Percentiles rank a stretch among this genome's conserved stretches.
phyloP scores from a whole-genome alignment of 1,140 invertebrate species.

The Oryzaephilus surinamensis region DNA sequence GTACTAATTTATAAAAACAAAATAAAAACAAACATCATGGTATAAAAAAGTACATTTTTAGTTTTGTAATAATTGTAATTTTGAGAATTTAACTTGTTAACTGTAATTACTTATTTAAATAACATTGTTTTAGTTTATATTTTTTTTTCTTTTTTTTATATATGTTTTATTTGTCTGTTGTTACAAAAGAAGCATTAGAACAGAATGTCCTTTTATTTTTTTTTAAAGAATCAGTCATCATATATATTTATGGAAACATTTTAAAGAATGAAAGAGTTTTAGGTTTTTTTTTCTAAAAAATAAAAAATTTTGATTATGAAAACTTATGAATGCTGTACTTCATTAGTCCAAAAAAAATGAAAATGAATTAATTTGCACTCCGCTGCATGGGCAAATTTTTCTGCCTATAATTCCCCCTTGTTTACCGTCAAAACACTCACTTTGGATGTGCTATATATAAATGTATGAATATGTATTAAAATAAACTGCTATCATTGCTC shows the following conservation, averaged over 20 bases:
- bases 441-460: constrained; percentile 41
- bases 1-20: constrained; percentile 7
- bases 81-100: constrained; percentile 37
- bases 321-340: constrained; percentile 11
- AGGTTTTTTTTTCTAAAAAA: constrained; percentile 16
- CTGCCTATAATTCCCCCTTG: constrained; percentile 25
- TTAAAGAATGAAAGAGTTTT: too few species aligned
- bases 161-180: constrained; percentile 32
- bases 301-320: constrained; percentile 20
- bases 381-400: constrained; percentile 28
- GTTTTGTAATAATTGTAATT: too few species aligned
- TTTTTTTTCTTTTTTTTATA: too few species aligned
- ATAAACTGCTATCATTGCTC: constrained; percentile 39
- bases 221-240: too few species aligned
- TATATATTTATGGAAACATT: too few species aligned
- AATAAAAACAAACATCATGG: not conserved
- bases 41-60: too few species aligned
- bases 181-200: too few species aligned
- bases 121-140: constrained; percentile 32
- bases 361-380: constrained; percentile 32
- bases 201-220: too few species aligned
- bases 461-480: constrained; percentile 40
- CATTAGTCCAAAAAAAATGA: constrained; percentile 28
- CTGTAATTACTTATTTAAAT: constrained; percentile 36
- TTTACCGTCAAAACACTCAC: constrained; percentile 36